Evolutionary conservation across 2,113 vertebrate genomes (phyloP).

Genomic region (Artemisiospiza belli): DNA sequence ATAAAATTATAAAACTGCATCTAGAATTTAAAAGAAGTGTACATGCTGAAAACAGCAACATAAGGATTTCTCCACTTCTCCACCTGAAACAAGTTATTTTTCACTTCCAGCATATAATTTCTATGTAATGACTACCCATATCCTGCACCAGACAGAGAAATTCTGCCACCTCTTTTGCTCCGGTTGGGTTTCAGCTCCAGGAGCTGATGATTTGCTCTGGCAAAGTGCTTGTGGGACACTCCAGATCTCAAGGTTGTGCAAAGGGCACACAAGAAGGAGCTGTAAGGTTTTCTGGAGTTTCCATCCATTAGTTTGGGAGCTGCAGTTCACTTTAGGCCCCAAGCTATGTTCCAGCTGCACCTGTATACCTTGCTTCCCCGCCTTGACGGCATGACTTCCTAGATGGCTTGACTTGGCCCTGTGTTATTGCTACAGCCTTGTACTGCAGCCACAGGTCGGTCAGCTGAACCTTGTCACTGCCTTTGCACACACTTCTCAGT

Average conservation of each 20-base stretch:
- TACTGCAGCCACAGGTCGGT: too few species aligned
- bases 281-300: neutral
- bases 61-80: neutral
- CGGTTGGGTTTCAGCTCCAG: neutral
- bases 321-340: neutral
- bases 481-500: accelerated
- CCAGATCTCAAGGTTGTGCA: neutral
- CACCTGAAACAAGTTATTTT: neutral
- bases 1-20: neutral
- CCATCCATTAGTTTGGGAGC: neutral
- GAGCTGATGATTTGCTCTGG: accelerated
- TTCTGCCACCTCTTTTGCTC: neutral
- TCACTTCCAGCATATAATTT: neutral
- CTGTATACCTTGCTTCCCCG: neutral
- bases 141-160: neutral
- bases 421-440: neutral
- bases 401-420: neutral
- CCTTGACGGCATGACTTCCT: neutral
- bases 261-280: neutral
- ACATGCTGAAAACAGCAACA: neutral
- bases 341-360: accelerated
- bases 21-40: neutral
- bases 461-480: neutral
- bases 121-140: neutral
- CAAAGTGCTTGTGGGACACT: neutral